Evolutionary conservation across 2,888 invertebrate genomes (phyloP), one percentile per base, ranked within the genome.

Genomic region (Nudaria mundana): DNA sequence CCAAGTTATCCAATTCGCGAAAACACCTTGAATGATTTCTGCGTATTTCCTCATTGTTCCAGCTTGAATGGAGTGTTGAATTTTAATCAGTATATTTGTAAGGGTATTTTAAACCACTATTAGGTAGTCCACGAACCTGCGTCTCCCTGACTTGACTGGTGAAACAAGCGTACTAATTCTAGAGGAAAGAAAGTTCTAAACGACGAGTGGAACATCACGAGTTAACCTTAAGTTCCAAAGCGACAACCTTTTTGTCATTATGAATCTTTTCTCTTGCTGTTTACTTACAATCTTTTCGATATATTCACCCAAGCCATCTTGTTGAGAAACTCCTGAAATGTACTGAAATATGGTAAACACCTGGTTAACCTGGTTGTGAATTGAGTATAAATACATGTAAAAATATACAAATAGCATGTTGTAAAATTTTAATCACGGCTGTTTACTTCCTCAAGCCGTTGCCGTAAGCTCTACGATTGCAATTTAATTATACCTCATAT

Each of bases 41-140:
- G 73, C 76, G 84, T 85, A 87, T 84, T 84, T 87, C 84, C 84
- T 86, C 73, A 82, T 84, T 82, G 83, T 80, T 74, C 64, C 61
- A 71, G 60, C 63, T 76, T 85, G 82, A 85, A 85, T 85, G 85
- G 63, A 79, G 71, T 59, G 54, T 63, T 71, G 82, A 79, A 85
- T 83, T 66, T 73, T 77, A 76, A 85, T 76, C 57, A 40, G 43
- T 41, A 45, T 48, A 48, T 54, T 57, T 50, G 37, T 57, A 47
- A 44, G 39, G 41, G 40, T 45, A 18, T 38, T 56, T 60, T 48
- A 31, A 40, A 42, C 44, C 34, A 43, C 30, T 35, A 30, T 30
- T n/a, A 16, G 24, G 26, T 32, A 37, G 28, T 41, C 25, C 30
- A 36, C 14, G 14, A 38, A 20, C 31, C 6, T 8, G 18, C 26